These are phyloP conservation scores for Sporophila hypoxantha DNA, from an alignment of 2,113 vertebrate species.

Conservation along the genomic window DNA sequence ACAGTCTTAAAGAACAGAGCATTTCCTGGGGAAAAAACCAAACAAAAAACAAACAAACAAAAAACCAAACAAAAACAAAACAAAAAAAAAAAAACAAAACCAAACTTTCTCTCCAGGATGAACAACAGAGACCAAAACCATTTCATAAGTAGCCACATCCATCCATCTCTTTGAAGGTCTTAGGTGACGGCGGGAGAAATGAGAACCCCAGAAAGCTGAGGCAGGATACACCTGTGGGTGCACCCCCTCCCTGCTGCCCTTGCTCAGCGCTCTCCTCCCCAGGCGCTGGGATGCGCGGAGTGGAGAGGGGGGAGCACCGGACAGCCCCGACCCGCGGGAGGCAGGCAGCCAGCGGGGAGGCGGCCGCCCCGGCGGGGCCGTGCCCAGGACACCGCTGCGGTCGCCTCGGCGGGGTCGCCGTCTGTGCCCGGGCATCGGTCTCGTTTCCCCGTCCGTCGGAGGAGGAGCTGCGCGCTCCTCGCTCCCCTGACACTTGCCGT, in stretches of 20 bases:
- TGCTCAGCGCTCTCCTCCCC: not conserved
- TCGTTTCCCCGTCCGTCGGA: not conserved
- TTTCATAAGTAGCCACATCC: not conserved
- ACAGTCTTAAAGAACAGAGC: not conserved
- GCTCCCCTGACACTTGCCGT: not conserved
- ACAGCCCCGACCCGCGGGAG: accelerated
- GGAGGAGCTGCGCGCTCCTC: not conserved
- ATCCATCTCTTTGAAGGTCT: not conserved
- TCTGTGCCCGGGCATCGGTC: not conserved
- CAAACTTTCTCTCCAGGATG: not conserved
- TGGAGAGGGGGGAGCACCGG: not conserved
- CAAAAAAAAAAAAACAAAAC: too few relatives aligned
- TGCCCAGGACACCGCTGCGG: not conserved
- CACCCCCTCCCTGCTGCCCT: not conserved
- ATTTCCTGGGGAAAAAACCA: too few relatives aligned
- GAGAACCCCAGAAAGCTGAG: not conserved
- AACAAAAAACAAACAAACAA: too few relatives aligned
- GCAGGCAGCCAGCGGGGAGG: not conserved
- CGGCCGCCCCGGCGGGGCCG: not conserved
- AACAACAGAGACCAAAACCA: not conserved
- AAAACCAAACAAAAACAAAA: too few relatives aligned
- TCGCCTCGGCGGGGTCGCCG: not conserved
- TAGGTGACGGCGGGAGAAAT: not conserved
- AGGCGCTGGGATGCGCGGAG: not conserved
- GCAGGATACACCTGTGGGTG: not conserved